Evolutionary conservation across 1,140 invertebrate genomes (phyloP), one percentile per base, ranked within the genome.

Genomic region (Mizuhopecten yessoensis): DNA sequence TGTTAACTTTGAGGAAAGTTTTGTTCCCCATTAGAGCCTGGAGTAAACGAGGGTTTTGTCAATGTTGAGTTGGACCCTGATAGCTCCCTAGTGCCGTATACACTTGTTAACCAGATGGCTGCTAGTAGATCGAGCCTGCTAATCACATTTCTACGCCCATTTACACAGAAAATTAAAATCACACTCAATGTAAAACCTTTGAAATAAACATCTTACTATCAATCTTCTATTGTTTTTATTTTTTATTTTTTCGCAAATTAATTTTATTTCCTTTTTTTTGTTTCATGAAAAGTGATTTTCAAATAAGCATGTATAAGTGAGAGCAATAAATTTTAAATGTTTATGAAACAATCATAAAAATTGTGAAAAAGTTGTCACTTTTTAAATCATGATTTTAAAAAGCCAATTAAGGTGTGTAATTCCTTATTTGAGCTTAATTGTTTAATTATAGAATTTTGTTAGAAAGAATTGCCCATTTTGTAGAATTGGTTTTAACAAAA

Each of bases 201-300:
- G 57, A 75, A 75, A 75, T 75, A 29, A 75, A 75, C 15, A 75
- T 75, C 57, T 75, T 75, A 75, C 57, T 2, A 75, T 75, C n/a
- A 75, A 29, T 75, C 57, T 75, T 75, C 20, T 29, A n/a, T 5
- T 75, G 17, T 75, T 23, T 1, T 3, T 57, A n/a, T n/a, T 75
- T 75, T 75, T 75, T n/a, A 29, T 75, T 75, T 75, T n/a, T 75
- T 75, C 57, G 29, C 57, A 75, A 75, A 75, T 75, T 75, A 75
- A 75, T 75, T 75, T 75, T 75, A 75, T n/a, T 75, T 75, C 57
- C 45, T 57, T 57, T 23, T 57, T 57, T 15, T 11, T 57, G 3
- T 20, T 57, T 57, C 23, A 20, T 75, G 1, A 75, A 75, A 75
- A 75, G 29, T 7, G 57, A 75, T 75, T 75, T 75, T 75, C 5